Evolutionary conservation across 2,113 vertebrate genomes (phyloP), one percentile per base, ranked within the genome.

Genomic region (Paramormyrops kingsleyae): DNA sequence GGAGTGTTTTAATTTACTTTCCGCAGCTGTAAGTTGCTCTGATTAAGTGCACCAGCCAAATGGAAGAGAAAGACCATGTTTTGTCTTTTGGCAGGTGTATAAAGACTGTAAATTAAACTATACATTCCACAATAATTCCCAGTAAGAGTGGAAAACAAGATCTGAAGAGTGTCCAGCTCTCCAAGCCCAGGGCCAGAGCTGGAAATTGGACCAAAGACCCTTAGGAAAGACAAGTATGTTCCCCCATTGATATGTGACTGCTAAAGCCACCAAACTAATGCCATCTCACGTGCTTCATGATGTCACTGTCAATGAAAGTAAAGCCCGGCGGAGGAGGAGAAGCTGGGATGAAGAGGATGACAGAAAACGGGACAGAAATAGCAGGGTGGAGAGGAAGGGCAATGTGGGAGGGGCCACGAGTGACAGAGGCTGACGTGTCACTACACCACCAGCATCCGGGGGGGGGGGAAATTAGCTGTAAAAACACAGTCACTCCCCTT

Each of bases 61-160:
- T 77, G 70, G 70, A 77, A 77, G 31, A 86, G 13, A 86, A 49
- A n/a, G 46, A 47, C 10, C 44, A 27, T 27, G 21, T 86, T 86
- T 49, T 86, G 31, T 50, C n/a, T 47, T 85, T 50, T 86, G 83
- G n/a, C 83, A 86, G 83, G 83, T 49, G 83, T 47, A 21, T 85
- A 47, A 86, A 86, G 24, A 47, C 42, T 86, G n/a, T 47, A 86
- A 47, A 86, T 86, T n/a, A 50, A 86, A 50, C 83, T 50, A 86
- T 50, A 86, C n/a, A 50, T 86, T 86, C 21, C 83, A 46, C 10
- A 50, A 8, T 86, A 47, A 47, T 86, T 49, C 83, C 44, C 24
- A 12, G 4, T 19, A 47, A 85, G n/a, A 19, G 12, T 0, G 10
- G 47, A 24, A 49, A 85, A 8, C 19, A 27, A n/a, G 46, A 17